Percentiles rank a stretch among this genome's conserved stretches.
phyloP scores from a whole-genome alignment of 2,888 invertebrate genomes.

The Drosophila mimetica region DNA sequence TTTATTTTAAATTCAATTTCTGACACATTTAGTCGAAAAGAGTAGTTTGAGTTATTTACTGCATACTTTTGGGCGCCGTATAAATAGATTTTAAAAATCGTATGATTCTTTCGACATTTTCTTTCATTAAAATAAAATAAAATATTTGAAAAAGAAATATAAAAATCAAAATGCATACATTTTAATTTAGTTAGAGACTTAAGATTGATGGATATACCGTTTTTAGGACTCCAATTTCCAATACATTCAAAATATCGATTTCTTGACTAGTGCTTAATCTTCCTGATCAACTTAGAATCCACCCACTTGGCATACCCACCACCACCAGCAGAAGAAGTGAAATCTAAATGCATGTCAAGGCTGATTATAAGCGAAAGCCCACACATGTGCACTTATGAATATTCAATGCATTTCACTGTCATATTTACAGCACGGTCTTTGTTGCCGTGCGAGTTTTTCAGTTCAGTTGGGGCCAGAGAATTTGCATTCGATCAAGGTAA shows the following conservation, averaged over 20 bases:
- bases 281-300: background rate
- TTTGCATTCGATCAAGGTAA: constrained; percentile 47
- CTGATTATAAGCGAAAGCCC: constrained; percentile 60
- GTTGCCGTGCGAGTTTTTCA: constrained; percentile 10
- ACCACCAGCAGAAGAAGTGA: constrained; percentile 13
- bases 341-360: constrained; percentile 71
- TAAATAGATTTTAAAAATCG: no score
- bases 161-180: no score
- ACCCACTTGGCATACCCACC: constrained; percentile 2
- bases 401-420: constrained; percentile 74
- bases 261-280: background rate
- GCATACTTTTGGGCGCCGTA: no score
- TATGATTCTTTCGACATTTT: no score
- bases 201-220: no score
- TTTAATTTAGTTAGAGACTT: no score
- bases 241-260: background rate
- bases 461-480: constrained; percentile 4
- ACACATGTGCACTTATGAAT: constrained; percentile 60
- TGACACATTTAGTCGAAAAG: no score
- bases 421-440: constrained; percentile 64
- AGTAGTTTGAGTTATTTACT: no score
- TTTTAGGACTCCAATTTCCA: no score
- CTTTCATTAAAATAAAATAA: no score
- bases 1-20: no score
- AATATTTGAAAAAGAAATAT: no score